Conservation (phyloP, 2,113 vertebrate species). For the Alectura lathami region DNA sequence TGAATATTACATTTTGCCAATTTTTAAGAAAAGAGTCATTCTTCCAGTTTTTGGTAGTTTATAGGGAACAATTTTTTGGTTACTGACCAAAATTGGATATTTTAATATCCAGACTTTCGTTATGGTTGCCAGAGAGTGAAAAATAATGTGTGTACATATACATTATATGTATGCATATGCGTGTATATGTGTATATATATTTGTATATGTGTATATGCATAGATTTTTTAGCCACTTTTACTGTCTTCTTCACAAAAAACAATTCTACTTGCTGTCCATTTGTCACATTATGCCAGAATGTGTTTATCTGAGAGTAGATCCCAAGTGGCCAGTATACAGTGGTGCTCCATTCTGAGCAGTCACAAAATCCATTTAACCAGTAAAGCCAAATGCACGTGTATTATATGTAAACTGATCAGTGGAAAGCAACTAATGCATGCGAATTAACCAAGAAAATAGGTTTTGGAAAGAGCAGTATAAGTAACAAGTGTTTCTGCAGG, state of each 20-base stretch:
- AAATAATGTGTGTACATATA: not conserved
- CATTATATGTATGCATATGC: not conserved
- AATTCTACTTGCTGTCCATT: not conserved
- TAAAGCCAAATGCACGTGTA: not conserved
- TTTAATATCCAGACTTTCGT: not conserved
- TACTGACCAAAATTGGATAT: too few relatives aligned
- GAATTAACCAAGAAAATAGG: not conserved
- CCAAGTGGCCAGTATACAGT: not conserved
- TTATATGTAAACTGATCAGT: rapidly evolving
- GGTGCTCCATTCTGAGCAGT: not conserved
- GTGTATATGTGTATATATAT: rapidly evolving
- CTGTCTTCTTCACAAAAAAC: not conserved
- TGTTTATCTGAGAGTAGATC: not conserved
- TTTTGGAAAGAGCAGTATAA: not conserved
- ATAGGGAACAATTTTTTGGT: not conserved
- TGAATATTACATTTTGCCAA: rapidly evolving
- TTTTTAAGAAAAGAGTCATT: not conserved
- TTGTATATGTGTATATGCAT: not conserved
- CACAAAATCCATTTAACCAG: not conserved
- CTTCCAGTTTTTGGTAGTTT: not conserved
- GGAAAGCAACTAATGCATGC: not conserved
- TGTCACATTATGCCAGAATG: not conserved
- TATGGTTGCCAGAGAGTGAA: not conserved
- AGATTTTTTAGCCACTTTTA: not conserved
- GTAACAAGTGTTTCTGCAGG: not conserved